phyloP scores from a whole-genome alignment of 2,797 vertebrate species.

The Pangasius larnaudii region DNA sequence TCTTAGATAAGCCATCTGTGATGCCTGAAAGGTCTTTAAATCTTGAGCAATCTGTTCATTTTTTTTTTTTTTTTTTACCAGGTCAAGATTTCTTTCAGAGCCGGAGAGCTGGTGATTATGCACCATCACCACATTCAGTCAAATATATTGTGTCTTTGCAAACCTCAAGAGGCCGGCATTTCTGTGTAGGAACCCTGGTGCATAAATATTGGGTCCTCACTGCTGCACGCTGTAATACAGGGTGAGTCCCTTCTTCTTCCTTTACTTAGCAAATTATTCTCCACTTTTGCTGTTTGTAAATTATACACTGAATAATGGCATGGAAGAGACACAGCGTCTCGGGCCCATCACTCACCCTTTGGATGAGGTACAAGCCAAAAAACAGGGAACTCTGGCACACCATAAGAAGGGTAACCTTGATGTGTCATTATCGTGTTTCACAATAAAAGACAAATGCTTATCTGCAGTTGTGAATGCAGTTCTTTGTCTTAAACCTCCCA shows the following conservation, averaged over 20 bases:
- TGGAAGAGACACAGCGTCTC: background rate
- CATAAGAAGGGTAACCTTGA: slow-evolving; percentile 63
- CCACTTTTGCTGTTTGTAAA: background rate
- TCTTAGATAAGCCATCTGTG: slow-evolving; percentile 31
- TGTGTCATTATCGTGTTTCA: slow-evolving; percentile 41
- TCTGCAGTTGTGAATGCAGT: slow-evolving; percentile 34
- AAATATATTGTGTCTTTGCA: slow-evolving; percentile 80
- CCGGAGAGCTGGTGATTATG: slow-evolving; percentile 77
- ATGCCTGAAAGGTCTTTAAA: slow-evolving; percentile 26
- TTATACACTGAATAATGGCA: background rate
- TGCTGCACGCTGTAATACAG: slow-evolving; percentile 77
- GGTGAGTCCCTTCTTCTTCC: slow-evolving; percentile 63
- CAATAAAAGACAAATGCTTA: slow-evolving; percentile 30
- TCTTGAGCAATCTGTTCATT: slow-evolving; percentile 4
- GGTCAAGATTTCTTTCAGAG: slow-evolving; percentile 63
- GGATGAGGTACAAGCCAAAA: slow-evolving; percentile 40
- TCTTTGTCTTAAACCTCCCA: slow-evolving; percentile 30
- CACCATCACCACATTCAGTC: slow-evolving; percentile 71
- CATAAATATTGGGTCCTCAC: slow-evolving; percentile 78
- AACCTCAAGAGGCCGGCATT: slow-evolving; percentile 71
- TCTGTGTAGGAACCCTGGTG: slow-evolving; percentile 74
- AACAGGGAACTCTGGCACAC: slow-evolving; percentile 46
- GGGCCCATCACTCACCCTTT: background rate
- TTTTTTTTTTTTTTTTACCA: slow-evolving; percentile 55
- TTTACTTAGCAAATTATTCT: background rate